These are phyloP conservation scores for Tauraco erythrolophus DNA, from an alignment of 2,113 vertebrate species.

Conservation along the genomic window DNA sequence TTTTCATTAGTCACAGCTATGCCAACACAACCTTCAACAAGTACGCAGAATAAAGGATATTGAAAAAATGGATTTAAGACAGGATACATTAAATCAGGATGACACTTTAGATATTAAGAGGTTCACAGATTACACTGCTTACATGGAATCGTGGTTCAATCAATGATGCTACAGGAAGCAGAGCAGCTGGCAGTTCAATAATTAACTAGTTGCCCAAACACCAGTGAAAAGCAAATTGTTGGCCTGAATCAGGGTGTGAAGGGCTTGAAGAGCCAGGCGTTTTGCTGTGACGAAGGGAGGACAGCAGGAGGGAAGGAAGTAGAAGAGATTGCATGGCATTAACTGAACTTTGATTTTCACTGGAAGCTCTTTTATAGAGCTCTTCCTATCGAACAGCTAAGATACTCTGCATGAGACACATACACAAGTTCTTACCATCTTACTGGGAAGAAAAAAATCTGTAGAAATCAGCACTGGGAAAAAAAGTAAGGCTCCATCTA, in stretches of 20 bases:
- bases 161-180: neutral
- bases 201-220: neutral
- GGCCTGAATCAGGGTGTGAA: neutral
- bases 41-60: neutral
- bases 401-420: neutral
- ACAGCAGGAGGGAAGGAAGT: neutral
- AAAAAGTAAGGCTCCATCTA: neutral
- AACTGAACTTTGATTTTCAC: neutral
- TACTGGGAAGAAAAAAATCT: neutral
- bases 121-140: neutral
- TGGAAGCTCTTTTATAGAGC: neutral
- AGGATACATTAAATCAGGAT: neutral
- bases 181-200: neutral
- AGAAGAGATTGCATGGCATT: neutral
- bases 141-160: neutral
- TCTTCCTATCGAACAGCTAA: fast-evolving
- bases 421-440: neutral
- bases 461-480: neutral
- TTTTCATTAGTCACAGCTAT: neutral
- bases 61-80: neutral
- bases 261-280: neutral
- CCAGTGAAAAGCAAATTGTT: neutral
- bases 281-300: neutral
- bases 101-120: neutral
- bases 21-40: neutral